Base-by-base conservation (phyloP, 2,888 invertebrate species). In the Physocephala rufipes region DNA sequence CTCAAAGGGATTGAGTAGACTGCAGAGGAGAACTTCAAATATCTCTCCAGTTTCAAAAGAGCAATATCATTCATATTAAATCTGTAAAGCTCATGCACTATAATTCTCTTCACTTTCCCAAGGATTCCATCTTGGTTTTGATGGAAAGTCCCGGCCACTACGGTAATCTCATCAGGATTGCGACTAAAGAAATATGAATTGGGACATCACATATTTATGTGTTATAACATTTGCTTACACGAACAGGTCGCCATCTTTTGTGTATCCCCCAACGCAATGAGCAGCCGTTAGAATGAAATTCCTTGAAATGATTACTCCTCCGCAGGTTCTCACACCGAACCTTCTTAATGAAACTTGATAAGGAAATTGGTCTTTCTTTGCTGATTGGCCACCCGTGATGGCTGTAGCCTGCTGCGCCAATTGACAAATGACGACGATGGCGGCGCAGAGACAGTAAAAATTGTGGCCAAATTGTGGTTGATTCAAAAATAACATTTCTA, bases 331-430 rank as follows among this genome's bases (percentile, higher is more conserved):
- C 0, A 47, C 63, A 1, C 76, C 77, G 19, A 74, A 70, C 0
- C 70, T 69, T 13, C 82, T 78, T 21, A 86, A 73, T 3, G 87
- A 87, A 7, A 85, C 78, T 76, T 86, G 86, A 77, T 85, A 81
- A 0, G 84, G 84, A 75, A 86, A 87, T 72, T 86, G 84, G 0
- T 81, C 82, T 9, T 74, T 76, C 0, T n/a, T 51, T 1, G 87
- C 87, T 21, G 79, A 74, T 1, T 76, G 69, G 0, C 87, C 87
- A 3, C 85, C 85, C 2, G 5, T 49, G 19, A 49, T 49, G 15
- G n/a, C n/a, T 49, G n/a, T n/a, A 7, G 15, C 12, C 49, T 15
- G 49, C 49, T 2, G 49, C 36, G 9, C 36, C 36, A 36, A 4
- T 9, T 36, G 36, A 36, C 4, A 9, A 9, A 36, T 4, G 36